Evolutionary conservation across 2,888 invertebrate species (phyloP).

Genomic region (Dermolepida albohirtum): DNA sequence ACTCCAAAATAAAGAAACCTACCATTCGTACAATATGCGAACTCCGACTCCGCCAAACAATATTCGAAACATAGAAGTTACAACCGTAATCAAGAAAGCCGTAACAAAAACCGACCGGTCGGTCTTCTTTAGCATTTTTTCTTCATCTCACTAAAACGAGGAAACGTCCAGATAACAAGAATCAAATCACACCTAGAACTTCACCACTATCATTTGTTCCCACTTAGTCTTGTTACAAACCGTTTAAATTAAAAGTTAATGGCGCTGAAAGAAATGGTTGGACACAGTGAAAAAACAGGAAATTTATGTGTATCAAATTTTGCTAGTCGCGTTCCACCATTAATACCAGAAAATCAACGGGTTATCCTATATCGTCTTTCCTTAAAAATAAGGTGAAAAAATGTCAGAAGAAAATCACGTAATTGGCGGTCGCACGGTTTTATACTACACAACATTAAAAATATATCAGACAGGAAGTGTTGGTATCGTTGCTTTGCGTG

Average conservation of each 20-base stretch:
- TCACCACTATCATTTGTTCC: conserved; percentile 60
- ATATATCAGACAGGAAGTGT: conserved; percentile 26
- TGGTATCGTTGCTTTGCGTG: conserved; percentile 9
- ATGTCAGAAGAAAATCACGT: conserved; percentile 35
- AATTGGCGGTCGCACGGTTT: conserved; percentile 15
- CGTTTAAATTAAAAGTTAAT: conserved; percentile 49
- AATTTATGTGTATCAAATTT: conserved; percentile 28
- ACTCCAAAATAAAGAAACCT: background rate
- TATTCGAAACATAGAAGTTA: conserved; percentile 3
- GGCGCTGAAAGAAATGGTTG: conserved; percentile 36
- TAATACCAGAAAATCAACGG: conserved; percentile 30
- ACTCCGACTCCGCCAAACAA: background rate
- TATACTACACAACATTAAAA: conserved; percentile 5
- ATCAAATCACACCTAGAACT: conserved; percentile 55
- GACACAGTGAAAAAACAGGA: conserved; percentile 10
- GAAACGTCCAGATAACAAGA: conserved; percentile 43
- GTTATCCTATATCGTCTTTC: conserved; percentile 11
- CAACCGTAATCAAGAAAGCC: conserved; percentile 11
- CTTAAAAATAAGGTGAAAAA: conserved; percentile 23
- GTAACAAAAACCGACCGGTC: conserved; percentile 24
- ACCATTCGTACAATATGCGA: conserved; percentile 28
- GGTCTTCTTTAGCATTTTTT: conserved; percentile 17
- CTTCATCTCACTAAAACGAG: conserved; percentile 25
- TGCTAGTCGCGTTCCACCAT: conserved; percentile 13
- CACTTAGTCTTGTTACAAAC: conserved; percentile 55